A percentile compares a stretch with the other conserved stretches of the same genome.
Conservation (phyloP, 2,113 vertebrate genomes). For the Plecotus auritus region DNA sequence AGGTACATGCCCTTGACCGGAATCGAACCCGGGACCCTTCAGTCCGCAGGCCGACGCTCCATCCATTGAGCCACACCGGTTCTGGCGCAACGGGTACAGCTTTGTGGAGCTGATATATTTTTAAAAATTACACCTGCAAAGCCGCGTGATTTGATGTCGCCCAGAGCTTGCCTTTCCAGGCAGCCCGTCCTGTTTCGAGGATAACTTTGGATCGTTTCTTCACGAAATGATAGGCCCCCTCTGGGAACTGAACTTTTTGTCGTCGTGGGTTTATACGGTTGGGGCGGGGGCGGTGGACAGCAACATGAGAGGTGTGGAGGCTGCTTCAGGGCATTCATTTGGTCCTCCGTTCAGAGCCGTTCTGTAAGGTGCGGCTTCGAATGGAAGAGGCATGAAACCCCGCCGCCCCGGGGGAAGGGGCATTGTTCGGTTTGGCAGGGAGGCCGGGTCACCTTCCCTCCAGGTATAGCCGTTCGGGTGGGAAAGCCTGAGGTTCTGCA, state of each 20-base stretch:
- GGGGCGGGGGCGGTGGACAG: background rate
- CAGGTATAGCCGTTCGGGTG: constrained; percentile 18
- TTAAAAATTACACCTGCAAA: background rate
- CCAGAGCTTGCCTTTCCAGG: background rate
- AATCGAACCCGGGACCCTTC: no score
- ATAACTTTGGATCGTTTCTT: background rate
- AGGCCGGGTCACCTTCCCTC: constrained; percentile 26
- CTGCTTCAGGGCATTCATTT: background rate
- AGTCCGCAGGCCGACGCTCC: no score
- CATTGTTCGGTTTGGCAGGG: constrained; percentile 20
- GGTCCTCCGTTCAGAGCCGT: background rate
- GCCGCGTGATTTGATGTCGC: background rate
- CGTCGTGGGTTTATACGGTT: background rate
- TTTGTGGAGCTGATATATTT: background rate
- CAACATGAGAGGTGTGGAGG: background rate
- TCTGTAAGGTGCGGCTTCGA: background rate
- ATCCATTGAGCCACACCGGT: no score
- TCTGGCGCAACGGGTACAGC: no score
- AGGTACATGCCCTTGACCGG: no score
- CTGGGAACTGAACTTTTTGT: background rate
- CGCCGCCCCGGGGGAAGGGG: background rate
- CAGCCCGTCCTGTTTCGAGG: background rate
- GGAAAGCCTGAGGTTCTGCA: constrained; percentile 32
- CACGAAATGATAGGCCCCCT: background rate
- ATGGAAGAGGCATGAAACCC: background rate